These are phyloP conservation scores for Rhingia rostrata DNA, from an alignment of 2,888 invertebrate genomes.

Conservation along the genomic window DNA sequence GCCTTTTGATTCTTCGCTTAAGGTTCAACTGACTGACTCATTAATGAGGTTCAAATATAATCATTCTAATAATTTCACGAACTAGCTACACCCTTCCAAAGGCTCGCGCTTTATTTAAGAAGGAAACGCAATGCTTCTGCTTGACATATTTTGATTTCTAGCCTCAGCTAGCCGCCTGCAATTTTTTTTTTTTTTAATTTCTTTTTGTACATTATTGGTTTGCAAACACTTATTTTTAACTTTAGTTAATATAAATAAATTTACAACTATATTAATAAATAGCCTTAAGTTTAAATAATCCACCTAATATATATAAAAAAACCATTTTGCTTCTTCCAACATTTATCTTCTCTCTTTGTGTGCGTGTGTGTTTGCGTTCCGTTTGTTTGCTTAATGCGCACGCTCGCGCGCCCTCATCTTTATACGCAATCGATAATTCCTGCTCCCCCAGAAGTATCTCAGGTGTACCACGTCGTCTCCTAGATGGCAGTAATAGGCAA, in stretches of 20 bases:
- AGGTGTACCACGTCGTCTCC: slow-evolving; percentile 82
- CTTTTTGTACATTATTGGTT: neutral
- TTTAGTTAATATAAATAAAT: slow-evolving; percentile 3
- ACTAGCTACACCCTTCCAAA: too few species aligned
- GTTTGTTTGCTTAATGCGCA: slow-evolving; percentile 57
- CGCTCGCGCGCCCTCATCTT: slow-evolving; percentile 50
- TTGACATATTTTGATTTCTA: neutral
- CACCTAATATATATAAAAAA: slow-evolving; percentile 30
- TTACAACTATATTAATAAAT: slow-evolving; percentile 5
- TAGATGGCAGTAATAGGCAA: slow-evolving; percentile 81
- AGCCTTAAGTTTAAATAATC: slow-evolving; percentile 10
- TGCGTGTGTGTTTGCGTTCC: slow-evolving; percentile 35
- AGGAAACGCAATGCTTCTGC: too few species aligned
- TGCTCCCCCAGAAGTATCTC: slow-evolving; percentile 80
- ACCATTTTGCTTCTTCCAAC: slow-evolving; percentile 46
- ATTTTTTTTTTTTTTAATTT: slow-evolving; percentile 3
- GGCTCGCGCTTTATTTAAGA: too few species aligned
- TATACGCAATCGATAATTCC: slow-evolving; percentile 56
- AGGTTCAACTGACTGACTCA: too few species aligned
- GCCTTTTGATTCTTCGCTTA: too few species aligned
- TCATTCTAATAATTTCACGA: too few species aligned
- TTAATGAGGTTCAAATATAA: too few species aligned
- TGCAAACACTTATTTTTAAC: too few species aligned
- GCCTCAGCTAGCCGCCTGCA: neutral
- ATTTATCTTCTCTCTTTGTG: slow-evolving; percentile 20